Evolutionary conservation across 1,140 invertebrate species (phyloP), one percentile per base, ranked within the genome.

Genomic region (Bombus cullumanus): DNA sequence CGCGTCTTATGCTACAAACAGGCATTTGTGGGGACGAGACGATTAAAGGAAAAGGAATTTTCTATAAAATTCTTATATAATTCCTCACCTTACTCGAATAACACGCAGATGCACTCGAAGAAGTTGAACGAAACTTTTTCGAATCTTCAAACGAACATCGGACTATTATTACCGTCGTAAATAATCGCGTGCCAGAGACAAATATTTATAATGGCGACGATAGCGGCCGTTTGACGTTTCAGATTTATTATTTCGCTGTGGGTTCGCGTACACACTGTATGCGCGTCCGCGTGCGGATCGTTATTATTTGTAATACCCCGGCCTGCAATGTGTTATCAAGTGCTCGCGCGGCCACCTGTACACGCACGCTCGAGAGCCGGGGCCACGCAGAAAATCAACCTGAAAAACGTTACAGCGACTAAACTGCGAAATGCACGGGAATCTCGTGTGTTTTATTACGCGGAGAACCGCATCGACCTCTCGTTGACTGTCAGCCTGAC

Each of bases 401-500:
- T 86, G 85, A 79, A 89, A 89, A 89, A 89, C 74, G 79, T 85
- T 75, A 75, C 88, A 74, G 74, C 87, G 75, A 83, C 84, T 82
- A 89, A 89, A 89, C 88, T 89, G 87, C 87, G 85, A 85, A 89
- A 89, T 76, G 87, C 76, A 15, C 84, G 62, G 59, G n/a, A 18
- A 53, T 75, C 88, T 22, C 71, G 78, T 68, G 87, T 83, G 88
- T 89, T 89, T 89, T 89, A 89, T 89, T 83, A 89, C 80, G 84
- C 88, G 80, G 88, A 77, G 78, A 81, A 86, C 84, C 84, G 87
- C 87, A 82, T 83, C 88, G 88, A 89, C 88, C 81, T 89, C 84
- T 85, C 84, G 84, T 81, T 79, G 69, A 75, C 78, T 81, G 84
- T 85, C 84, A 81, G 34, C 28, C 79, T 85, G 84, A 85, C 84